Base-by-base conservation (phyloP, 2,797 vertebrate species). In the Sphaeramia orbicularis region DNA sequence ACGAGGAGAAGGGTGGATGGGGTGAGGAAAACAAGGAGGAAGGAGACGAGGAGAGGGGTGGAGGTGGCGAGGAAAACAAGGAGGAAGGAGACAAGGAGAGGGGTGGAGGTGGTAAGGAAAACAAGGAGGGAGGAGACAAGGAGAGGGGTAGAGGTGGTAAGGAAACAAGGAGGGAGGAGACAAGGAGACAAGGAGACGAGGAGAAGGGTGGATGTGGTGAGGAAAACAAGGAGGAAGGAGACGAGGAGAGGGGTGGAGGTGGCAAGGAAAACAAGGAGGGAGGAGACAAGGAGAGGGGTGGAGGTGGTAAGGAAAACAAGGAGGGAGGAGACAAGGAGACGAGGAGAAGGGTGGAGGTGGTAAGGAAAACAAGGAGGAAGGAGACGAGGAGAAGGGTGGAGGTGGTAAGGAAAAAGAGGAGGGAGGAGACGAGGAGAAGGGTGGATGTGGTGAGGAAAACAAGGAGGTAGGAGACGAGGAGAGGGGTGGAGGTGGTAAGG, bases 1-100 rank as follows among this genome's bases (percentile, higher is more conserved):
- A n/a, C n/a, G n/a, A n/a, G n/a, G n/a, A n/a, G n/a, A n/a, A n/a
- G n/a, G n/a, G n/a, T n/a, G n/a, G n/a, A n/a, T n/a, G n/a, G n/a
- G n/a, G n/a, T n/a, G n/a, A n/a, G n/a, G n/a, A n/a, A 61, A 21
- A 51, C 24, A n/a, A 56, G 38, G 32, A 47, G 71, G 50, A 51
- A 64, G 64, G 18, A 7, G 0, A 2, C n/a, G 27, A 13, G 36
- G 21, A 4, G 14, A 42, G n/a, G n/a, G 3, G 27, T 47, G 2
- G 8, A 32, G 10, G n/a, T 4, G 21, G 43, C 16, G n/a, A 15
- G n/a, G n/a, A 38, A 13, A 47, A 56, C 2, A 18, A 5, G 21
- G n/a, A 21, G 32, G 0, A 35, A 16, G 49, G 14, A 15, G 14
- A 38, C 51, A 71, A 12, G 37, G 59, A 13, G 30, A 15, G 36